Base-by-base conservation (phyloP, 2,888 invertebrate species). In the Busseola fusca region DNA sequence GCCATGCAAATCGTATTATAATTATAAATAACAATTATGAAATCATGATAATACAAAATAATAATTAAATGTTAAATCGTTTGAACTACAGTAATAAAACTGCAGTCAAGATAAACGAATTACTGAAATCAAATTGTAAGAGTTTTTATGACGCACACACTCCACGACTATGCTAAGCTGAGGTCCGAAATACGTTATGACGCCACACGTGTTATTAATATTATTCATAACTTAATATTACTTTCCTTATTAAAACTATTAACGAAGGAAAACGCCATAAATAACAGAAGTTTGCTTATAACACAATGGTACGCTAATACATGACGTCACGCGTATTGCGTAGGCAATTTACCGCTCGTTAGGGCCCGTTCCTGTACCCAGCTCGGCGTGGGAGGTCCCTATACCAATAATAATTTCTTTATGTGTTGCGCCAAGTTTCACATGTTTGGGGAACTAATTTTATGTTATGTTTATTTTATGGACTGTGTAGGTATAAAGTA, bases 281-380 rank as follows among this genome's bases (percentile, higher is more conserved):
- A 76, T 64, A 69, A 69, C 60, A 50, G 25, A 72, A 67, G 40
- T 79, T 66, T 0, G 50, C 25, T 30, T 54, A 37, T 67, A 66
- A 58, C 34, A 72, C 64, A 79, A 76, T 69, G 64, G 45, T 69
- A 60, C 62, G 54, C 40, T 72, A 56, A 72, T 54, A 70, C 48
- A 56, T 68, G 67, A 54, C 59, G 73, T 69, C 70, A 69, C 67
- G 40, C n/a, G 70, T 57, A 64, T 58, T 72, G 71, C 63, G 74
- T 64, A 73, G 54, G 81, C 71, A 78, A 84, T 82, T 78, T 78
- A 59, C 68, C 57, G 78, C 76, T 84, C 78, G 76, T 84, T 78
- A 80, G 65, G 34, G 50, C 64, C 34, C 74, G 62, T 54, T 78
- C 70, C 74, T 62, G 71, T 76, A 60, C 70, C 58, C 73, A 75